Evolutionary conservation across 2,113 vertebrate genomes (phyloP).

Genomic region (Herpetotheres cachinnans): DNA sequence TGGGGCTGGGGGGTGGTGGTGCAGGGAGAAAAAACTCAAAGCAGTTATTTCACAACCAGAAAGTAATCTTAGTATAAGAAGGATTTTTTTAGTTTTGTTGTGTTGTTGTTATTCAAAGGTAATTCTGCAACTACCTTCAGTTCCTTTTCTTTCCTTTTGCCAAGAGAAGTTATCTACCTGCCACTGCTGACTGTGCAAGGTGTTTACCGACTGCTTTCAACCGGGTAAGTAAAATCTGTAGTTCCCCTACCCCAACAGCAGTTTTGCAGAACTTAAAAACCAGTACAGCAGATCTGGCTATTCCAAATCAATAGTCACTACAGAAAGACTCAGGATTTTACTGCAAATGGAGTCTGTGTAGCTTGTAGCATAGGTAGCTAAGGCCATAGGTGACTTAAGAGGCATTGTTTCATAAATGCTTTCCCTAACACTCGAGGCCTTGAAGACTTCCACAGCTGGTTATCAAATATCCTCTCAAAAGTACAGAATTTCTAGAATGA

Average conservation of each 20-base stretch:
- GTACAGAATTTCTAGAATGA: neutral
- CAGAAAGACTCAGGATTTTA: neutral
- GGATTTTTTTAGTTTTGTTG: neutral
- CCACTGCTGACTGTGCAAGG: neutral
- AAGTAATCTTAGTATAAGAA: neutral
- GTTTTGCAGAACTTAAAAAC: neutral
- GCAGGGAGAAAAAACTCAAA: neutral
- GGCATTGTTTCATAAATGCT: neutral
- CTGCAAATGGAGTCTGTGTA: neutral
- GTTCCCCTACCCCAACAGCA: fast-evolving
- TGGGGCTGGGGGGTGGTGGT: fast-evolving
- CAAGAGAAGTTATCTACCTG: neutral
- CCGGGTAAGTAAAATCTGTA: neutral
- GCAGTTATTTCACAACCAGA: neutral
- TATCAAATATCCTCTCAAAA: neutral
- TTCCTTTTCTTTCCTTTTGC: neutral
- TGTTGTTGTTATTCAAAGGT: neutral
- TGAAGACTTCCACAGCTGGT: neutral
- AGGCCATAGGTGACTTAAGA: neutral
- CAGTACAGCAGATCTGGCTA: neutral
- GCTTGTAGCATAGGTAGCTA: neutral
- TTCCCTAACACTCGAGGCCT: neutral
- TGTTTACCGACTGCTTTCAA: neutral
- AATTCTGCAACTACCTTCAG: neutral
- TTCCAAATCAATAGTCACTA: neutral